These are phyloP conservation scores for Andrena dorsata DNA, from an alignment of 2,888 invertebrate species.

Conservation along the genomic window DNA sequence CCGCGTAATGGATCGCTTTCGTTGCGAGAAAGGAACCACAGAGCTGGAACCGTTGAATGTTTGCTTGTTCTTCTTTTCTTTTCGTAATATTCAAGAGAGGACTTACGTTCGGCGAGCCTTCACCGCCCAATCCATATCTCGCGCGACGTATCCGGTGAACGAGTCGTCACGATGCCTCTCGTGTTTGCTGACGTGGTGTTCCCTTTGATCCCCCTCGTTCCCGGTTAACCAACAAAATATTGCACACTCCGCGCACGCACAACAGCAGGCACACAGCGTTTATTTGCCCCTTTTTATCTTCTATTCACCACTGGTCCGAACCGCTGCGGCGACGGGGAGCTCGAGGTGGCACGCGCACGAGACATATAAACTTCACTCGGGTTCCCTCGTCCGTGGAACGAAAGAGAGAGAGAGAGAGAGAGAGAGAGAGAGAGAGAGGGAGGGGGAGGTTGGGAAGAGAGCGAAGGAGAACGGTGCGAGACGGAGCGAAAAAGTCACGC, in stretches of 20 bases:
- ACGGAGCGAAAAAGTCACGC: constrained; percentile 52
- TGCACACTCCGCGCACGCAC: constrained; percentile 69
- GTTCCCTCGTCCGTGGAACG: background rate
- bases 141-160: constrained; percentile 81
- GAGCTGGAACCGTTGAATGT: too few relatives aligned
- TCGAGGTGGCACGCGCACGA: constrained; percentile 62
- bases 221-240: constrained; percentile 52
- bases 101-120: constrained; percentile 85
- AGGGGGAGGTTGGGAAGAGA: constrained; percentile 6
- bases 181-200: constrained; percentile 52
- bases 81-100: background rate
- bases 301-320: constrained; percentile 60
- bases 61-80: too few relatives aligned
- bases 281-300: constrained; percentile 29
- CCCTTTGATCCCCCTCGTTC: constrained; percentile 15
- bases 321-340: constrained; percentile 53
- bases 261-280: constrained; percentile 55
- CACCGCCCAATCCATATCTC: constrained; percentile 85
- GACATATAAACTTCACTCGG: constrained; percentile 50
- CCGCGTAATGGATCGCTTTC: too few relatives aligned
- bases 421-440: background rate
- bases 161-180: constrained; percentile 70
- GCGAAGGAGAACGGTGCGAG: constrained; percentile 18
- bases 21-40: too few relatives aligned
- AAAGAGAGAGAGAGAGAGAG: background rate